These are phyloP conservation scores for Tribolium freemani DNA, from an alignment of 2,888 invertebrate genomes.

Conservation along the genomic window DNA sequence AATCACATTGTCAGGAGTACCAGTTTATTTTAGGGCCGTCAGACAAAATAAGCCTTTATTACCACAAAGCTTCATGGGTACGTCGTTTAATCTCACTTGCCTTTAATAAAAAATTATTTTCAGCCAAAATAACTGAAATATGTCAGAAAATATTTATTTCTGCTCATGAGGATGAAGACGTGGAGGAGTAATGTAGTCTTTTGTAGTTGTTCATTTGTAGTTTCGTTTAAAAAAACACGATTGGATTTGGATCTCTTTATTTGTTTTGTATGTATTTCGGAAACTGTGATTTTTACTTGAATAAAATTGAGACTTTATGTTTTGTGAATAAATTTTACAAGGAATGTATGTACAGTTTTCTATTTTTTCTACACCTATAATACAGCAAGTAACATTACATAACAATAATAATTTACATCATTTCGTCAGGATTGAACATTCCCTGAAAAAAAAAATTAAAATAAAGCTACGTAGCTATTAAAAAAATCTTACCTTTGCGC, in stretches of 20 bases:
- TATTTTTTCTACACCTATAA: conserved; percentile 5
- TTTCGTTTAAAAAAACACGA: not conserved
- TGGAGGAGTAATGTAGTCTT: conserved; percentile 20
- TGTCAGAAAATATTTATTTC: conserved; percentile 83
- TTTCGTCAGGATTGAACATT: conserved; percentile 63
- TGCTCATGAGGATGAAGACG: conserved; percentile 79
- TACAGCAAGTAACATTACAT: not conserved
- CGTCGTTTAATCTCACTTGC: conserved; percentile 58
- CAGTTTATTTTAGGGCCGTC: conserved; percentile 80
- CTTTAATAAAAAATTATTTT: conserved; percentile 56
- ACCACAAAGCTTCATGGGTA: conserved; percentile 75
- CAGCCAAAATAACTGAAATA: conserved; percentile 74
- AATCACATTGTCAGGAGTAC: conserved; percentile 87
- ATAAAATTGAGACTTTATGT: not conserved
- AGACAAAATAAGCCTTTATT: conserved; percentile 77
- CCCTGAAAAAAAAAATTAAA: conserved; percentile 52
- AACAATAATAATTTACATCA: conserved; percentile 48
- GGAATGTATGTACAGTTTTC: conserved; percentile 22
- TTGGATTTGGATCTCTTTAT: conserved; percentile 14
- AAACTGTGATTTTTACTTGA: conserved; percentile 26
- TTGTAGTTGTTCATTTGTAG: not conserved
- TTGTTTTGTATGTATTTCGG: conserved; percentile 14
- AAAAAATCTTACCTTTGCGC: conserved; percentile 82
- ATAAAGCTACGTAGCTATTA: not conserved
- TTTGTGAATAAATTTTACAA: conserved; percentile 20